phyloP scores from a whole-genome alignment of 1,140 invertebrate species.

The Brachionus asplanchnoidis region DNA sequence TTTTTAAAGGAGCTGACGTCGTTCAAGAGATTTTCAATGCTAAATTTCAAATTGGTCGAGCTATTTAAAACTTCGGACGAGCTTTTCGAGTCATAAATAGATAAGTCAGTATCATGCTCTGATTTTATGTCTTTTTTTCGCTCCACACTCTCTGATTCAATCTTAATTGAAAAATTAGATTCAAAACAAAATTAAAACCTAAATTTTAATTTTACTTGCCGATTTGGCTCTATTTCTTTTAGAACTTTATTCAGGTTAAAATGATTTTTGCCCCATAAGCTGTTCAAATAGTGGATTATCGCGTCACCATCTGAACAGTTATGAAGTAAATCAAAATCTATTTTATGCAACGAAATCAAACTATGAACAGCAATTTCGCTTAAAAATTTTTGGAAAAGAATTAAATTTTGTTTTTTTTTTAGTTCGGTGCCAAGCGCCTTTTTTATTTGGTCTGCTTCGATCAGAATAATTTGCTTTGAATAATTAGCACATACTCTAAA shows the following conservation, averaged over 20 bases:
- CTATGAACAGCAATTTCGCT: constrained; percentile 22
- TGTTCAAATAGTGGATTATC: constrained; percentile 7
- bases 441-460: neutral
- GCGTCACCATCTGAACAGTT: neutral
- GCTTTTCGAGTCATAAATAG: neutral
- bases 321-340: neutral
- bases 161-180: neutral
- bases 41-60: neutral
- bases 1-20: neutral
- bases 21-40: neutral
- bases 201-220: neutral
- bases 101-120: neutral
- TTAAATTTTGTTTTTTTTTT: neutral
- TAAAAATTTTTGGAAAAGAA: constrained; percentile 5
- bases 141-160: neutral
- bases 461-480: neutral
- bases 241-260: constrained; percentile 7
- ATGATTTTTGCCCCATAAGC: constrained; percentile 26
- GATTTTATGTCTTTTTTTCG: neutral
- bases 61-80: neutral
- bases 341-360: neutral
- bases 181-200: neutral
- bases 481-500: neutral
- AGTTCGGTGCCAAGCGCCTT: neutral
- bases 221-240: neutral